A percentile compares a stretch with the other conserved stretches of the same genome.
phyloP scores from a whole-genome alignment of 2,888 invertebrate species.

The Amiota minor region DNA sequence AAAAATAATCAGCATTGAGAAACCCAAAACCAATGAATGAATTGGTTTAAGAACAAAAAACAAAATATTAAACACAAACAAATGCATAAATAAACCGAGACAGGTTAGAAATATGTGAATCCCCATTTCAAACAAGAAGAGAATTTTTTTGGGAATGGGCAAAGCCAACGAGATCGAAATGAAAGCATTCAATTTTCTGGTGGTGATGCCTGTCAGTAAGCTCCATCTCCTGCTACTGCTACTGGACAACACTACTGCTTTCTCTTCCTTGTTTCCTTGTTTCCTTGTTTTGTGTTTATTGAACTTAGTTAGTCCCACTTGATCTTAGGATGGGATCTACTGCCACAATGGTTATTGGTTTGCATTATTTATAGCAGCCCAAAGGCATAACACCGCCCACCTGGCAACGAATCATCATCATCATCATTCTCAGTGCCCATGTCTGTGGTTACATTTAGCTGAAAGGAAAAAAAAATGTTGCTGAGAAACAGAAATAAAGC shows the following conservation, averaged over 20 bases:
- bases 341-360: slow-evolving; percentile 19
- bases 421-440: neutral
- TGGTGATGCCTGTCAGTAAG: slow-evolving; percentile 13
- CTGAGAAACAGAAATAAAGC: neutral
- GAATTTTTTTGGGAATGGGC: neutral
- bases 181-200: neutral
- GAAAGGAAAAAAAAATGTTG: neutral
- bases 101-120: neutral
- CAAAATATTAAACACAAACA: slow-evolving; percentile 16
- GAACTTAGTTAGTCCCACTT: too few relatives aligned
- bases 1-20: slow-evolving; percentile 30
- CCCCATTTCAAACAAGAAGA: neutral
- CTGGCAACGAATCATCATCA: too few relatives aligned
- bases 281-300: too few relatives aligned
- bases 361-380: slow-evolving; percentile 25
- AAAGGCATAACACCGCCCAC: too few relatives aligned
- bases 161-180: neutral
- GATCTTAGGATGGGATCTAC: neutral
- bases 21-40: neutral
- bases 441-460: neutral
- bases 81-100: slow-evolving; percentile 20
- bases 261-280: too few relatives aligned
- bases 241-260: too few relatives aligned
- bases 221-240: neutral
- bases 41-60: slow-evolving; percentile 4